Evolutionary conservation across 2,113 vertebrate species (phyloP), one percentile per base, ranked within the genome.

Genomic region (Lasiurus cinereus): DNA sequence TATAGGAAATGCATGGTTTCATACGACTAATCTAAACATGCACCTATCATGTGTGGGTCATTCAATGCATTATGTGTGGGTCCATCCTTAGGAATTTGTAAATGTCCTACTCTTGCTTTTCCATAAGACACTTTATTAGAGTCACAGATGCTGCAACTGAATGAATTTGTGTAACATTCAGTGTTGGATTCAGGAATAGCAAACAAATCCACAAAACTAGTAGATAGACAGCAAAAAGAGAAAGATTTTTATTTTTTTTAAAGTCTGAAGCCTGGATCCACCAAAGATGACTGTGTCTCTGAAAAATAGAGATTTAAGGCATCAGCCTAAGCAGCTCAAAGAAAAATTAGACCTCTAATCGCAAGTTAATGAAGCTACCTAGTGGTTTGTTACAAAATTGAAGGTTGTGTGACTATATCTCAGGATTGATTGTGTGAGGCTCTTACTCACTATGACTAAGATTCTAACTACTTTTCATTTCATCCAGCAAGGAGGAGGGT

Each of bases 291-390:
- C 2, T 14, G 29, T 0, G 3, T 80, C 5, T 54, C 50, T 19
- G 50, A 88, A 93, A 74, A 76, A 85, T 0, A 77, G n/a, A 78
- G 46, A 67, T 91, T 72, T 33, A 18, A 87, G 52, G 29, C 16
- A n/a, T 94, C 12, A 54, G 59, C 15, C 14, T 29, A 27, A 11
- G 31, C 8, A 94, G 21, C 24, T 29, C 18, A 74, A 54, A 52
- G 62, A 36, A 80, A 39, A 39, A 39, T 6, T 31, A 24, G 76
- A 91, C 62, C 22, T 94, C 78, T 31, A 90, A 79, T 69, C 1
- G 1, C 31, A 90, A 84, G 72, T 77, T 88, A 84, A 50, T 18
- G 88, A 88, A 94, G 96, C 95, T 93, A 93, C 48, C 94, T 95
- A 92, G 91, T 96, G 95, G 96, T 78, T 11, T n/a, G 66, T 88